phyloP scores from a whole-genome alignment of 2,797 vertebrate species.

The Enteromius anoplus region DNA sequence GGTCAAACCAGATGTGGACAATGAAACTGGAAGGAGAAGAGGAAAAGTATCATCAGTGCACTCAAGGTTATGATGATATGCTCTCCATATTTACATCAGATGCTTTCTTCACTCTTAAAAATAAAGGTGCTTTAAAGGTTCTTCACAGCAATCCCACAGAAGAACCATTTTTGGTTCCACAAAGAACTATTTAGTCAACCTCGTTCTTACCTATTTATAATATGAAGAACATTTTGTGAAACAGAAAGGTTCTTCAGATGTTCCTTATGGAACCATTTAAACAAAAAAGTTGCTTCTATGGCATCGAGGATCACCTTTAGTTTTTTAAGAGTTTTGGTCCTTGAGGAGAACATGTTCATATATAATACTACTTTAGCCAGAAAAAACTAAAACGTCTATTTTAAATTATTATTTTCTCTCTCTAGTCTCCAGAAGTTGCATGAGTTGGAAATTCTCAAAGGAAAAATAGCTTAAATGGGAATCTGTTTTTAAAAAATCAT shows the following conservation, averaged over 20 bases:
- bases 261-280: too few relatives aligned
- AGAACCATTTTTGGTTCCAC: too few relatives aligned
- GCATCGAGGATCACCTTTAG: too few relatives aligned
- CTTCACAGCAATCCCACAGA: too few relatives aligned
- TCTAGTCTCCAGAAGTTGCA: neutral
- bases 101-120: constrained; percentile 32
- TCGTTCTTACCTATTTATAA: too few relatives aligned
- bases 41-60: constrained; percentile 51
- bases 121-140: too few relatives aligned
- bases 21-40: constrained; percentile 62
- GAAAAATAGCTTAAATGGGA: neutral
- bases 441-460: neutral
- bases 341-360: too few relatives aligned
- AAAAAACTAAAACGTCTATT: neutral
- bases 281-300: too few relatives aligned
- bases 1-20: constrained; percentile 79
- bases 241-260: too few relatives aligned
- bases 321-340: too few relatives aligned
- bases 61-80: constrained; percentile 74
- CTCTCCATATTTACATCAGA: constrained; percentile 60
- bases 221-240: too few relatives aligned
- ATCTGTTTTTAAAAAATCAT: neutral
- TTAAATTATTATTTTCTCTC: neutral
- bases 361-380: neutral
- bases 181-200: too few relatives aligned